Base-by-base conservation (phyloP, 2,797 vertebrate species). In the Leuciscus waleckii region DNA sequence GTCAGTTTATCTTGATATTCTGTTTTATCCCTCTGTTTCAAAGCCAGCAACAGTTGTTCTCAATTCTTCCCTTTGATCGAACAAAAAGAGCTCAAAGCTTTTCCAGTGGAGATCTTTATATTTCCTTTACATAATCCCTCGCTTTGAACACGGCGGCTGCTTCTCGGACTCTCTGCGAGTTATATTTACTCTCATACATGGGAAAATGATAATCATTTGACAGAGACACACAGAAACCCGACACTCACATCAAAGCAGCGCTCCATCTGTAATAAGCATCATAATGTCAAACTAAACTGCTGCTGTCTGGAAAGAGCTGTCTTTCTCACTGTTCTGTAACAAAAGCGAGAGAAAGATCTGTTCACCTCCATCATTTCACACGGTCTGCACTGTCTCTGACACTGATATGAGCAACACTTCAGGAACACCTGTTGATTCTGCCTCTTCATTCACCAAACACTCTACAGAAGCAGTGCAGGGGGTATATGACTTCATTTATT, bases 1-100 rank as follows among this genome's bases (percentile, higher is more conserved):
- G 51, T 67, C 37, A 63, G 76, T 43, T 67, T 63, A 32, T 83
- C 56, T 65, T 77, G 35, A 67, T 75, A 56, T 67, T 73, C 35
- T 58, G 69, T 58, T 63, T 63, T 61, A 69, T 74, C 76, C 17
- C 79, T 41, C 51, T 81, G 75, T 85, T 88, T 68, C 83, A 76
- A 79, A 84, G n/a, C 82, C 78, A 75, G 67, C 76, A 81, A 85
- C 92, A 92, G 90, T 92, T 92, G 91, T 91, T 91, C 90, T 88
- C 84, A 74, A 92, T 88, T 87, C 82, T 54, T 79, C 23, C 58
- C 89, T 93, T 92, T 94, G 93, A 93, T 93, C 88, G 87, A 89
- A 81, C 85, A 77, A 56, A 87, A 87, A 87, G 86, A 87, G 56
- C 85, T 86, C 89, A 84, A 82, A 89, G 87, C 91, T 85, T 88